phyloP scores from a whole-genome alignment of 2,113 vertebrate genomes.

The Calidris pygmaea region DNA sequence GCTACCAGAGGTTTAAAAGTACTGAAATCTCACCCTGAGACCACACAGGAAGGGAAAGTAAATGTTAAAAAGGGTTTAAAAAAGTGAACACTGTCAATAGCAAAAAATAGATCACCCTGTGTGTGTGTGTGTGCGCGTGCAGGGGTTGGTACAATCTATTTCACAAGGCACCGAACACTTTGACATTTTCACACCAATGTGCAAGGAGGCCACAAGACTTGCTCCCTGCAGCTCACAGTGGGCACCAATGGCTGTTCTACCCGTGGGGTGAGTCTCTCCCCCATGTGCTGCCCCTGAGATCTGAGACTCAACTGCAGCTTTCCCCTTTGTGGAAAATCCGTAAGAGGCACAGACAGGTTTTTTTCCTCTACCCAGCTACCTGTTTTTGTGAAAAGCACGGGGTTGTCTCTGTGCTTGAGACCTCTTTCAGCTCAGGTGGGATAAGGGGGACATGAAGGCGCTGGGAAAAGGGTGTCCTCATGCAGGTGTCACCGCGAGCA shows the following conservation, averaged over 20 bases:
- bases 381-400: background rate
- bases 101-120: background rate
- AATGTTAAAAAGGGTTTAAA: background rate
- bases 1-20: background rate
- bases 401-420: background rate
- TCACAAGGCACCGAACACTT: background rate
- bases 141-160: background rate
- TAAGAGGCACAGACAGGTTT: background rate
- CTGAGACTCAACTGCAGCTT: background rate
- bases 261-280: background rate
- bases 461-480: background rate
- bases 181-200: background rate
- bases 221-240: background rate
- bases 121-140: too few relatives aligned
- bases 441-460: background rate
- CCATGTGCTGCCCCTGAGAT: fast-evolving
- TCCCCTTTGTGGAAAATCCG: background rate
- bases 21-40: background rate
- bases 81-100: background rate
- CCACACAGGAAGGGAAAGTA: background rate
- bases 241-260: background rate
- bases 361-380: background rate
- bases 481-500: background rate
- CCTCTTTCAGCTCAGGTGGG: background rate
- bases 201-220: background rate